Evolutionary conservation across 2,888 invertebrate genomes (phyloP), one percentile per base, ranked within the genome.

Genomic region (Sminthurides aquaticus): DNA sequence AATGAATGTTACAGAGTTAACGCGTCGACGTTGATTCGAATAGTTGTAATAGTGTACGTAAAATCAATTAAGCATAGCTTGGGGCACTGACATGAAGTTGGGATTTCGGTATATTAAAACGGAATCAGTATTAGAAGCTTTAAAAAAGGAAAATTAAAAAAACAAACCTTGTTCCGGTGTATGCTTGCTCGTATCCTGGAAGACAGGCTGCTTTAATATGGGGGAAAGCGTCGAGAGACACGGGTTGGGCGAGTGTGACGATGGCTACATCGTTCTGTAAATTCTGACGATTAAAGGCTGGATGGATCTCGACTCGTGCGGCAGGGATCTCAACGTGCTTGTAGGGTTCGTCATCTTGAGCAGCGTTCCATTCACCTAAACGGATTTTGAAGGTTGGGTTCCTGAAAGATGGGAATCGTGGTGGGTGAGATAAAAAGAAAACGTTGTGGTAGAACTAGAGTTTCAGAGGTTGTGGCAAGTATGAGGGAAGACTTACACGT

Each of bases 261-360:
- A 95, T 82, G 1, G 91, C 92, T 43, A 95, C 82, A 77, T 93
- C 90, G 76, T 89, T 90, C 71, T 86, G 85, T 55, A 93, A 81
- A 69, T 88, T 90, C 63, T 81, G 82, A 0, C 85, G 78, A 76
- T 87, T 86, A 78, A 85, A 94, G 20, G 83, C 82, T 0, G 89
- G 83, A 74, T 87, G 85, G 5, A 84, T 80, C 69, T 83, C 84
- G 49, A 88, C 83, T 72, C 80, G 82, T 3, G 79, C 76, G 0
- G 88, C 80, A 3, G 77, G 79, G 69, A 84, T 83, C 76, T 88
- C 87, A 74, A 86, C 82, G 67, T 83, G 85, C 0, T 86, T 82
- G 58, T 86, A 81, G 0, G 86, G 85, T 72, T 90, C 89, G 48
- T 79, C 81, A 1, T 83, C 84, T 3, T 81, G 82, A 26, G 83